Evolutionary conservation across 35 echinoderm and acorn worm genomes (phyloP).

Genomic region (Heliocidaris erythrogramma): DNA sequence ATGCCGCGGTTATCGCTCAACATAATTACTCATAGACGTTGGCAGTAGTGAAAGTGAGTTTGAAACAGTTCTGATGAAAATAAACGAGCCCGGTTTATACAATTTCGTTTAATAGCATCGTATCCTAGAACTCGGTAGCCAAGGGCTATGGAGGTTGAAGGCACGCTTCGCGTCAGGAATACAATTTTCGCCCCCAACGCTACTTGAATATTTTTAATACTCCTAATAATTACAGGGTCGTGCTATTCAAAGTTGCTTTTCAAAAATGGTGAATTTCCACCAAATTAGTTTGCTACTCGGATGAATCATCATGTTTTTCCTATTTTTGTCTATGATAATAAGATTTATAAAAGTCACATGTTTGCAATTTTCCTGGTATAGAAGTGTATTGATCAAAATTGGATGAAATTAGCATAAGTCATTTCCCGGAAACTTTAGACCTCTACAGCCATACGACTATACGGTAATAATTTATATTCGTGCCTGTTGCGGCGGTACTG

Average conservation of each 20-base stretch:
- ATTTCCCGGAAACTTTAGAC: no score
- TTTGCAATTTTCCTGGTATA: no score
- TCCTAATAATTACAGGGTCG: neutral
- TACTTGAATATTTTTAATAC: neutral
- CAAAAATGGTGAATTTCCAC: neutral
- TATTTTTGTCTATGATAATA: neutral
- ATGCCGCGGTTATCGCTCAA: neutral
- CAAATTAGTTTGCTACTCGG: neutral
- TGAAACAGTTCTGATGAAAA: slow-evolving; percentile 26
- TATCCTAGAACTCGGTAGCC: neutral
- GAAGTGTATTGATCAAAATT: no score
- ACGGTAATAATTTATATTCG: no score
- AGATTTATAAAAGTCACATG: neutral
- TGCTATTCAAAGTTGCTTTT: neutral
- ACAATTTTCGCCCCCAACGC: neutral
- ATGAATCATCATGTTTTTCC: neutral
- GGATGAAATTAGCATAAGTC: no score
- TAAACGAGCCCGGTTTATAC: neutral
- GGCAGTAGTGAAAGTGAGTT: neutral
- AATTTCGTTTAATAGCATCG: neutral
- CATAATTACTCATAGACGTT: neutral
- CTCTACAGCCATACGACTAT: no score
- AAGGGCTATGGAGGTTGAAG: neutral
- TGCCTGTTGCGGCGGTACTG: no score
- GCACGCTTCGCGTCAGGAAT: neutral